Evolutionary conservation across 2,113 vertebrate species (phyloP), one percentile per base, ranked within the genome.

Genomic region (Eretmochelys imbricata): DNA sequence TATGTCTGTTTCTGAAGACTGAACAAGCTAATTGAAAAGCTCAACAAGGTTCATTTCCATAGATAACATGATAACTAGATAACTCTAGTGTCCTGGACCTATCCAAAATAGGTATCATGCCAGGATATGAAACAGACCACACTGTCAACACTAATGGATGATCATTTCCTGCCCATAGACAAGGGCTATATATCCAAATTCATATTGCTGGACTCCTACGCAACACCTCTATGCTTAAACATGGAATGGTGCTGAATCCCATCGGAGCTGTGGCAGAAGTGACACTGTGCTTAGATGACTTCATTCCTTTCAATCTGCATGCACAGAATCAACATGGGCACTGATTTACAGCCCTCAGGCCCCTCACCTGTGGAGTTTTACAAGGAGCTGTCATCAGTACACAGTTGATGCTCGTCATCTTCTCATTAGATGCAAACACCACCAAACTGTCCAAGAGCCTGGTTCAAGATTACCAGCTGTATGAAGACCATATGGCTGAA

Each of bases 221-320:
- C 85, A 82, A 72, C 51, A 80, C 91, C 93, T 91, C 94, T 95
- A 93, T 22, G 93, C 93, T 93, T 94, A 88, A 95, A 94, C 90
- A n/a, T 84, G 42, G 38, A 55, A 84, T 90, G 94, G 88, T 94
- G 93, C 85, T 93, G 88, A 88, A 95, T 95, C 85, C 90, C 88
- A 46, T 91, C 82, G 84, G 38, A 90, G 54, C 84, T 81, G 81
- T 88, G 85, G 80, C 50, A 94, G 88, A 25, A 95, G 84, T 90
- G 87, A 55, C 78, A 87, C 87, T 88, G 20, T 46, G 51, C 93
- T 86, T 57, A 10, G 14, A 81, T 91, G 93, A 95, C 84, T 95
- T 95, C 90, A 7, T 62, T 78, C 46, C 46, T 88, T 94, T 93
- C 85, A 88, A 22, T 94, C 51, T 95, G 38, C 46, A 87, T n/a